These are phyloP conservation scores for Porites lutea DNA, from an alignment of 64 coral and sea anemone species.

Conservation along the genomic window DNA sequence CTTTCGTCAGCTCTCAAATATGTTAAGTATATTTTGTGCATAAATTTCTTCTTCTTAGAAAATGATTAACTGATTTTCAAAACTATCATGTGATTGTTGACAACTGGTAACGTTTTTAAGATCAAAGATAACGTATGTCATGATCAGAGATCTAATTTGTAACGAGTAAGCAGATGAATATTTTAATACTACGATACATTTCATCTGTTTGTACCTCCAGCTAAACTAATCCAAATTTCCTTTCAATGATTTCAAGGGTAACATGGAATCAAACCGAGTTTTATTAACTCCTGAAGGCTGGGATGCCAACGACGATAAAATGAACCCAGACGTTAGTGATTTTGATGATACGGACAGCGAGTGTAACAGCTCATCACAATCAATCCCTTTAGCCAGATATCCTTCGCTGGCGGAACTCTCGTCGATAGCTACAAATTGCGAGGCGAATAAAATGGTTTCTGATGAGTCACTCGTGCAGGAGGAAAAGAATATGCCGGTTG, in stretches of 20 bases:
- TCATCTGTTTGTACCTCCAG: not conserved
- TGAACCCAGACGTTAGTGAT: slow-evolving; percentile 38
- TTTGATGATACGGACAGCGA: slow-evolving; percentile 64
- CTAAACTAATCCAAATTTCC: not conserved
- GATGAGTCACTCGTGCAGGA: not conserved
- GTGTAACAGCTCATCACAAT: slow-evolving; percentile 71
- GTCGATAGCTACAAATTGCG: slow-evolving; percentile 78
- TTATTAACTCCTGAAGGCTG: slow-evolving; percentile 35
- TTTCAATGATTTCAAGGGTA: slow-evolving; percentile 7
- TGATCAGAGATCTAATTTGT: not conserved
- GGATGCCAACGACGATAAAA: slow-evolving; percentile 26
- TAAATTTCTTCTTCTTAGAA: not conserved
- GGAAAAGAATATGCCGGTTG: slow-evolving; percentile 26
- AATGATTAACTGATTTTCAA: not conserved
- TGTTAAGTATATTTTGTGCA: too few relatives aligned
- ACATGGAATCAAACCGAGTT: slow-evolving; percentile 58
- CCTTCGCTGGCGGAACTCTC: slow-evolving; percentile 92
- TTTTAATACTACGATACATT: slow-evolving; percentile 6
- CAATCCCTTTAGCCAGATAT: slow-evolving; percentile 56
- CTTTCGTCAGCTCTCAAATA: not conserved
- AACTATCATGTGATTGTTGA: not conserved
- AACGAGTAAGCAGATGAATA: not conserved
- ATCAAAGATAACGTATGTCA: not conserved
- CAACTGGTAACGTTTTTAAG: not conserved
- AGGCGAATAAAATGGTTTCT: slow-evolving; percentile 5